A percentile compares a stretch with the other conserved stretches of the same genome.
Evolutionary conservation across 2,888 invertebrate species (phyloP).

Genomic region (Hemaris fuciformis): DNA sequence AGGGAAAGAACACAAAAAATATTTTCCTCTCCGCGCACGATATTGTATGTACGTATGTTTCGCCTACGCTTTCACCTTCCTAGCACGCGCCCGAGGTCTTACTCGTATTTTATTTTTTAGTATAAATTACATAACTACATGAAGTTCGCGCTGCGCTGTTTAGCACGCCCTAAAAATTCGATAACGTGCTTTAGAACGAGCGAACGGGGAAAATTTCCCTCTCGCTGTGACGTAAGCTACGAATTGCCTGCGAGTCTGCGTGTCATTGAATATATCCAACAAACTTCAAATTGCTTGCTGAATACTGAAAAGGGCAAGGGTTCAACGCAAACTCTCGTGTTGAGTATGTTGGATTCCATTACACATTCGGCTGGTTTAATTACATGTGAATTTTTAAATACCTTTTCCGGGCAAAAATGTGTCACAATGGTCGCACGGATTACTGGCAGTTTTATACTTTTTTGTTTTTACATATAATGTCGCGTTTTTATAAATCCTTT

Average conservation of each 20-base stretch:
- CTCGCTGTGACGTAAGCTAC: slow-evolving; percentile 30
- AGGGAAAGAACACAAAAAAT: neutral
- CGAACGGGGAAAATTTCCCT: neutral
- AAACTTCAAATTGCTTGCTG: slow-evolving; percentile 48
- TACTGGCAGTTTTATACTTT: too few species aligned
- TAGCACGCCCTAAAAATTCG: neutral
- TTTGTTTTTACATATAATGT: too few species aligned
- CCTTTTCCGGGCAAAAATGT: too few species aligned
- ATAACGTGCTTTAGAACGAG: neutral
- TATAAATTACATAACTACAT: neutral
- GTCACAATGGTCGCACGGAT: too few species aligned
- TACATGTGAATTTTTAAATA: too few species aligned
- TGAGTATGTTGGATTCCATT: neutral
- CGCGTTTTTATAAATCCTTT: too few species aligned
- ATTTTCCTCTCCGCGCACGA: neutral
- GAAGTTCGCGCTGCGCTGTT: neutral
- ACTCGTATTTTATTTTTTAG: neutral
- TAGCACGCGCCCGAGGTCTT: too few species aligned
- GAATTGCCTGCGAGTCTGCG: slow-evolving; percentile 30
- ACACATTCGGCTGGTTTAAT: too few species aligned
- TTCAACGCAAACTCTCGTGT: slow-evolving; percentile 11
- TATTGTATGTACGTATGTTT: neutral
- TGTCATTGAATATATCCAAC: slow-evolving; percentile 48
- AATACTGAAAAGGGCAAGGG: slow-evolving; percentile 45
- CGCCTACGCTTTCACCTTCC: neutral